These are phyloP conservation scores for Chrysochloris asiatica DNA, from an alignment of 2,113 vertebrate species.

Conservation along the genomic window DNA sequence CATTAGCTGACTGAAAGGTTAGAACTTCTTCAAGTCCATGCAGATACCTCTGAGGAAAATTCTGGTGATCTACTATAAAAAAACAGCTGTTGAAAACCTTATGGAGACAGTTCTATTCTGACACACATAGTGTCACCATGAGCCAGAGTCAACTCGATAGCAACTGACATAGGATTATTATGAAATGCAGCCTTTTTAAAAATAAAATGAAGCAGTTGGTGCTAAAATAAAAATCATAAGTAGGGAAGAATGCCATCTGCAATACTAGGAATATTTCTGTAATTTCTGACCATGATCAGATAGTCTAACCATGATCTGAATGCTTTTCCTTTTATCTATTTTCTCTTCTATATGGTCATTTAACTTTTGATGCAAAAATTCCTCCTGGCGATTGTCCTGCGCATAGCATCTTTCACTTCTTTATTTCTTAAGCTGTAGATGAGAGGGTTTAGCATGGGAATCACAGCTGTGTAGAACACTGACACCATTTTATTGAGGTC, in stretches of 20 bases:
- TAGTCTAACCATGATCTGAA: fast-evolving
- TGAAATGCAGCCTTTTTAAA: background rate
- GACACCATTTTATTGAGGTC: constrained; percentile 65
- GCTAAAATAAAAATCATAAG: background rate
- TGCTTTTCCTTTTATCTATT: background rate
- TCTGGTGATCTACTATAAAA: background rate
- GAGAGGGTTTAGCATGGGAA: constrained; percentile 69
- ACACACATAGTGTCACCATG: background rate
- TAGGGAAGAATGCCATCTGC: background rate
- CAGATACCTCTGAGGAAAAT: too few relatives aligned
- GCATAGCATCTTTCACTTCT: constrained; percentile 55
- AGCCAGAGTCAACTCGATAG: too few relatives aligned
- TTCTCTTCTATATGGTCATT: background rate
- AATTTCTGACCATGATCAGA: background rate
- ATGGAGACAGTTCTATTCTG: background rate
- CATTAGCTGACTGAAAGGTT: too few relatives aligned
- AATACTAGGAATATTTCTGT: background rate
- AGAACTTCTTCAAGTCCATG: too few relatives aligned
- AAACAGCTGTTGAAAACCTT: background rate
- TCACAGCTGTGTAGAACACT: constrained; percentile 47
- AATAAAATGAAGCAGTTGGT: too few relatives aligned
- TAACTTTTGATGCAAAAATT: background rate
- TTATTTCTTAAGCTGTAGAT: constrained; percentile 70
- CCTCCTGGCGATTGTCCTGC: background rate
- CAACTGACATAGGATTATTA: background rate